These are phyloP conservation scores for Puma concolor DNA, from an alignment of 2,113 vertebrate genomes.

Conservation along the genomic window DNA sequence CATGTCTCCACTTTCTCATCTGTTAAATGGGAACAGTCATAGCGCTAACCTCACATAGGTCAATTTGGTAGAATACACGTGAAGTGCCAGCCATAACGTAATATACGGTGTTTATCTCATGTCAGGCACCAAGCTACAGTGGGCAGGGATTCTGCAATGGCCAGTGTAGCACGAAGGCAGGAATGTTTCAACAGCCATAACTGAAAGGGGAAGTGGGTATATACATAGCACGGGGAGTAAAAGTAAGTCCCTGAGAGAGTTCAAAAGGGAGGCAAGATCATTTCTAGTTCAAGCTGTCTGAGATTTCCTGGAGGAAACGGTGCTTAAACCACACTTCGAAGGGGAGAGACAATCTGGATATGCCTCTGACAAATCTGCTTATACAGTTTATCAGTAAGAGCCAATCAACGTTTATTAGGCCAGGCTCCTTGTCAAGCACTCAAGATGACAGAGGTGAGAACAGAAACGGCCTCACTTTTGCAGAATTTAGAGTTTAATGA, in stretches of 20 bases:
- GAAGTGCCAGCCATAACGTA: not conserved
- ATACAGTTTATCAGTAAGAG: not conserved
- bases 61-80: not conserved
- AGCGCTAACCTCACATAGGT: not conserved
- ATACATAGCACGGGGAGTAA: rapidly evolving
- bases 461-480: not conserved
- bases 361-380: not conserved
- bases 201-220: not conserved
- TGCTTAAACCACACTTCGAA: not conserved
- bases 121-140: not conserved
- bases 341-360: not conserved
- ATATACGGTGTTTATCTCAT: not conserved
- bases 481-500: not conserved
- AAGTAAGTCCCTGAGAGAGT: not conserved
- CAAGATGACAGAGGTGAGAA: not conserved
- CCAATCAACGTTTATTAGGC: not conserved
- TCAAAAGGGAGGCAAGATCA: not conserved
- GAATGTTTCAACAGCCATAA: not conserved
- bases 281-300: not conserved
- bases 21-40: not conserved
- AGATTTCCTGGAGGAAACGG: not conserved
- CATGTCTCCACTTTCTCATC: not conserved
- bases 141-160: not conserved
- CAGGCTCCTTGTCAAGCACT: not conserved
- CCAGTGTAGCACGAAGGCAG: not conserved